Percentiles rank a stretch among this genome's conserved stretches.
These are phyloP conservation scores for Amiota mariae DNA, from an alignment of 2,888 invertebrate genomes.

Conservation along the genomic window DNA sequence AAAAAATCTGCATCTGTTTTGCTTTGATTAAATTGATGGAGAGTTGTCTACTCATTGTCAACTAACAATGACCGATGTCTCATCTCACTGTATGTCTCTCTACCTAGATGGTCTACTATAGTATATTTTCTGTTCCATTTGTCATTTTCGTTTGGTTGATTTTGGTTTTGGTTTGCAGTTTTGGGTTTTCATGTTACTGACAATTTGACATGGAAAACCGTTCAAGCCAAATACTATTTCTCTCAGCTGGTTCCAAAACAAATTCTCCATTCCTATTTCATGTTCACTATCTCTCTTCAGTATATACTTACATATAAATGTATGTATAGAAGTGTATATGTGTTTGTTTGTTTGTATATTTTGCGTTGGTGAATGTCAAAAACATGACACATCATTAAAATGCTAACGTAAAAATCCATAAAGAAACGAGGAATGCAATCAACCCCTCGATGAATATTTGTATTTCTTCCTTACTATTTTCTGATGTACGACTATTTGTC, in stretches of 20 bases:
- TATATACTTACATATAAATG: background rate
- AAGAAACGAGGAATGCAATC: background rate
- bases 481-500: background rate
- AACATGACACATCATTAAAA: conserved; percentile 26
- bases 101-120: no score
- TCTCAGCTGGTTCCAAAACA: background rate
- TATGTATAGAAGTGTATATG: background rate
- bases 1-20: background rate
- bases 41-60: conserved; percentile 7
- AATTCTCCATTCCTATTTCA: no score
- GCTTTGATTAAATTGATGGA: conserved; percentile 15
- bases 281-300: no score
- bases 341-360: background rate
- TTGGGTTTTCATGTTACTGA: conserved; percentile 11
- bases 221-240: background rate
- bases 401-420: conserved; percentile 11
- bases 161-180: conserved; percentile 3
- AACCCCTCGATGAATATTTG: background rate
- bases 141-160: background rate
- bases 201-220: conserved; percentile 16
- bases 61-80: no score
- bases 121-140: background rate
- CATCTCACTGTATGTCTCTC: no score
- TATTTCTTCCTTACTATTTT: background rate
- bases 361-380: conserved; percentile 23